phyloP scores from a whole-genome alignment of 2,113 vertebrate species.

The Eptatretus burgeri region DNA sequence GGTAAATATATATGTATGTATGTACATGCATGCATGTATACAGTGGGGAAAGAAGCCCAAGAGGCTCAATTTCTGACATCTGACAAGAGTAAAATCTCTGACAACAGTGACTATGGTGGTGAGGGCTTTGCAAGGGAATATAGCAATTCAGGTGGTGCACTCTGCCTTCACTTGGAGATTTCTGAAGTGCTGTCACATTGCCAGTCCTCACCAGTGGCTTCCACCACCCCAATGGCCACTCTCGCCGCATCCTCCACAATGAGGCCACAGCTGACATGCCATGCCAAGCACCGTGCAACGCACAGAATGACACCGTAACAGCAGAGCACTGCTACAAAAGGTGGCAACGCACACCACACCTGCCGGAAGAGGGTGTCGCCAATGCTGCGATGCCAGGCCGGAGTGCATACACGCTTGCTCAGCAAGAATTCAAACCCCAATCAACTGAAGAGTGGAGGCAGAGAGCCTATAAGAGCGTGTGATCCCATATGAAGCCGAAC shows the following conservation, averaged over 20 bases:
- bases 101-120: too few species aligned
- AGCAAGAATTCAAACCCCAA: conserved; percentile 68
- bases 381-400: conserved; percentile 47
- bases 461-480: conserved; percentile 60
- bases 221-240: background rate
- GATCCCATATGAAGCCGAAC: conserved; percentile 67
- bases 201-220: background rate
- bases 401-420: conserved; percentile 89
- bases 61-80: too few species aligned
- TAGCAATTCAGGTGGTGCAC: too few species aligned
- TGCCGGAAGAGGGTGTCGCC: conserved; percentile 75
- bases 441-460: conserved; percentile 84
- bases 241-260: background rate
- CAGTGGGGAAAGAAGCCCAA: too few species aligned
- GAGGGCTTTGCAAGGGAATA: too few species aligned
- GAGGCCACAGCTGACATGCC: conserved; percentile 71
- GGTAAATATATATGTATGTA: too few species aligned
- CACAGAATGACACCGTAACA: conserved; percentile 89
- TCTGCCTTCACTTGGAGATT: too few species aligned
- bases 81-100: too few species aligned
- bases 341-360: conserved; percentile 50
- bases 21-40: too few species aligned
- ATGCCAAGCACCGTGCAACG: conserved; percentile 66
- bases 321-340: conserved; percentile 44
- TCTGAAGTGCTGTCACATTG: too few species aligned